These are phyloP conservation scores for Drosophila bifasciata DNA, from an alignment of 1,140 invertebrate species.

Conservation along the genomic window DNA sequence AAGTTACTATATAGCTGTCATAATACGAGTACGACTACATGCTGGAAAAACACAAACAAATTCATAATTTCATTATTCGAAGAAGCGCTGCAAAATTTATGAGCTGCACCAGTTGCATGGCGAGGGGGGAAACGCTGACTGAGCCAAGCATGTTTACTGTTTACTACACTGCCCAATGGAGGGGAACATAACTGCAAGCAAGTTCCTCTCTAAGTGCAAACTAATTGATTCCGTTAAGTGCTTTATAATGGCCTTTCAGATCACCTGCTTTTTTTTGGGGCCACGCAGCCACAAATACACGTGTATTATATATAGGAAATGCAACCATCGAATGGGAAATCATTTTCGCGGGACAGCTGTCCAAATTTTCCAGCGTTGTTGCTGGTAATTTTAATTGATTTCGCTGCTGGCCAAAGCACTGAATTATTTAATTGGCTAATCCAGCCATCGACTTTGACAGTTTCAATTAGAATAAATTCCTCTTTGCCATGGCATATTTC, in stretches of 20 bases:
- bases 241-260: no score
- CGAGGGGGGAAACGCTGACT: slow-evolving; percentile 47
- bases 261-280: no score
- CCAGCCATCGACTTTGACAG: slow-evolving; percentile 57
- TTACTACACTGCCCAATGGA: slow-evolving; percentile 1
- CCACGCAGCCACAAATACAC: no score
- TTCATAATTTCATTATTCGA: slow-evolving; percentile 68
- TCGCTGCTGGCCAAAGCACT: slow-evolving; percentile 19
- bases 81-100: slow-evolving; percentile 39
- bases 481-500: slow-evolving; percentile 3
- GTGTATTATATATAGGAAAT: slow-evolving; percentile 14
- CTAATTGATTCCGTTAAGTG: no score
- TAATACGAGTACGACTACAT: slow-evolving; percentile 19
- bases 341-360: slow-evolving; percentile 30
- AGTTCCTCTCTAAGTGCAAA: no score
- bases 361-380: slow-evolving; percentile 14
- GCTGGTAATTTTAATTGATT: slow-evolving; percentile 69
- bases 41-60: slow-evolving; percentile 39
- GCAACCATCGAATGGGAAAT: background rate
- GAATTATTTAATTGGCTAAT: slow-evolving; percentile 64
- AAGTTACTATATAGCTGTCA: slow-evolving; percentile 42
- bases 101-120: no score
- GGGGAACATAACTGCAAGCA: background rate
- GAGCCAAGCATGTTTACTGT: slow-evolving; percentile 13
- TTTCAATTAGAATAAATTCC: slow-evolving; percentile 60